Conservation (phyloP, 2,888 invertebrate species). For the Apodemia duryi region DNA sequence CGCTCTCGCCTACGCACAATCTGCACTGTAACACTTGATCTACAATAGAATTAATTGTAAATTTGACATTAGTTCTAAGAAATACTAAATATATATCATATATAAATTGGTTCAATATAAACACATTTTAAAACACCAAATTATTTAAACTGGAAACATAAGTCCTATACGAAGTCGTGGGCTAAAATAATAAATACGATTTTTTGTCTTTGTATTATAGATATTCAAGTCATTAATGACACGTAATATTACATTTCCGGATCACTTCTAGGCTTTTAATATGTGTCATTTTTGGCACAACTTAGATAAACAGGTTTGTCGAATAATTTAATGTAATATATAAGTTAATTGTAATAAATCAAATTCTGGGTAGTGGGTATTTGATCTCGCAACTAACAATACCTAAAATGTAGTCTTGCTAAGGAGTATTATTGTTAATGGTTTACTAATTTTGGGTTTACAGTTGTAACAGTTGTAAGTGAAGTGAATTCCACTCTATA, state of each 20-base stretch:
- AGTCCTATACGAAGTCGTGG: too few species aligned
- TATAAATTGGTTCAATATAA: too few species aligned
- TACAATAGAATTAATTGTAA: too few species aligned
- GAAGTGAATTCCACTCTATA: conserved; percentile 65
- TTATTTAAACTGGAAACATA: too few species aligned
- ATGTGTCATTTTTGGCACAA: not conserved
- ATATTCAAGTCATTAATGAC: not conserved
- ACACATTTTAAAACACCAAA: too few species aligned
- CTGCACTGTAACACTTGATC: too few species aligned
- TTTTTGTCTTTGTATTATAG: not conserved
- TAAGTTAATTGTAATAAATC: too few species aligned
- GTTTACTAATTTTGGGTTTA: conserved; percentile 71
- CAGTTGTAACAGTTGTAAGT: conserved; percentile 78
- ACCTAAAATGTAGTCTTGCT: not conserved
- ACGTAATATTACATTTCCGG: not conserved
- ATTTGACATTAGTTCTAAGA: too few species aligned
- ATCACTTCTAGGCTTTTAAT: not conserved
- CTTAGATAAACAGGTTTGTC: not conserved
- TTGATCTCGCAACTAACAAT: too few species aligned
- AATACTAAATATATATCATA: too few species aligned
- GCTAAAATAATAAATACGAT: not conserved
- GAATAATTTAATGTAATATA: not conserved
- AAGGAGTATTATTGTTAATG: conserved; percentile 46
- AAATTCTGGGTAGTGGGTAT: too few species aligned
- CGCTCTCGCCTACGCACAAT: too few species aligned